Conservation (phyloP, 1,140 invertebrate genomes). For the Ceratitis capitata region DNA sequence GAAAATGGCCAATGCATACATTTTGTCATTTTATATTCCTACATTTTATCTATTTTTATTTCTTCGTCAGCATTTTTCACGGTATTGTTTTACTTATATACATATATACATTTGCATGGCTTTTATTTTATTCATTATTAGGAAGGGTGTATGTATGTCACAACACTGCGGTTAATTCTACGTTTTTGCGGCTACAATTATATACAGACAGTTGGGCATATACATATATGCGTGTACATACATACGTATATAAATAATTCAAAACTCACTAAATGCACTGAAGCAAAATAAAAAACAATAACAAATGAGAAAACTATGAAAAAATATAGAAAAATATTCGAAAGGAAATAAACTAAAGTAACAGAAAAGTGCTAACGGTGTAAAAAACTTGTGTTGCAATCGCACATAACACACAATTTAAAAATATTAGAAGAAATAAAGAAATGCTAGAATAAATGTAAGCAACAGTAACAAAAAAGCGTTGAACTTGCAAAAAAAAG, state of each 20-base stretch:
- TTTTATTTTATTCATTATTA: not conserved
- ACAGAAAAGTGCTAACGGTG: conserved; percentile 1
- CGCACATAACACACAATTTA: not conserved
- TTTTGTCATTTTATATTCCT: not conserved
- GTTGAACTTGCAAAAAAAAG: not conserved
- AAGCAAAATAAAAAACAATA: not conserved
- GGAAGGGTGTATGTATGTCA: not conserved
- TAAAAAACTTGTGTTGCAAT: conserved; percentile 5
- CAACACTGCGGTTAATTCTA: not conserved
- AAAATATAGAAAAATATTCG: not conserved
- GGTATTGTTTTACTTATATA: not conserved
- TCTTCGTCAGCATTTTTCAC: not conserved
- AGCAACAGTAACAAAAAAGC: not conserved
- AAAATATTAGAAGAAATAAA: not conserved
- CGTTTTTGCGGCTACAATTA: not conserved
- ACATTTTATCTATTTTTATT: not conserved
- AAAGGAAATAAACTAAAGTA: not conserved
- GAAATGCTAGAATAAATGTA: not conserved
- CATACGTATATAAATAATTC: not conserved
- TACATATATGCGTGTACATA: not conserved
- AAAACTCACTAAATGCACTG: not conserved
- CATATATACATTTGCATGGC: not conserved
- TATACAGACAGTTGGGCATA: no score
- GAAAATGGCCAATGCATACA: conserved; percentile 10
- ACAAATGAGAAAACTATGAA: not conserved